Conservation (phyloP, 2,797 vertebrate species). For the Amphiprion clarkii region DNA sequence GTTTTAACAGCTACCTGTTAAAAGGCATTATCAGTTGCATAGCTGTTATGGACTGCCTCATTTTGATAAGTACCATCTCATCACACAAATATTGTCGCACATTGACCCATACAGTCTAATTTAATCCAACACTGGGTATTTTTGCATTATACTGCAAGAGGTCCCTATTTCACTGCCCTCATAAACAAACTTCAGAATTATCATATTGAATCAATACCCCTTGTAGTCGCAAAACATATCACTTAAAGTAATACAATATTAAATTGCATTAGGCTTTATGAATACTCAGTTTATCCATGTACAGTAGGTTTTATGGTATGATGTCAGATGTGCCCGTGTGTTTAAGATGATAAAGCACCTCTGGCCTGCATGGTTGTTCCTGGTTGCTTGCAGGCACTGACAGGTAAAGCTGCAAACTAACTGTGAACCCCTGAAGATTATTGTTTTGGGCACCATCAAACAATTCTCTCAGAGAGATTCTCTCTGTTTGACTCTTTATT, state of each 20-base stretch:
- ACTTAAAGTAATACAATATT: not conserved
- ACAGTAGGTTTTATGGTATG: no score
- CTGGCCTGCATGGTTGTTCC: not conserved
- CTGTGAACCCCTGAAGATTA: not conserved
- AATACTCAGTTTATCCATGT: not conserved
- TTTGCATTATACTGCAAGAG: not conserved
- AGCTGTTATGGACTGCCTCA: not conserved
- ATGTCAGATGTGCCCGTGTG: not conserved
- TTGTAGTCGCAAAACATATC: not conserved
- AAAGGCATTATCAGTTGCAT: constrained; percentile 3
- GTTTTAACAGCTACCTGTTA: not conserved
- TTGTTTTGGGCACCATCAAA: not conserved
- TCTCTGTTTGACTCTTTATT: no score
- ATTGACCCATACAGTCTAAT: not conserved
- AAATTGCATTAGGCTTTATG: not conserved
- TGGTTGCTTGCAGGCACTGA: no score
- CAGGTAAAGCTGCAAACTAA: no score
- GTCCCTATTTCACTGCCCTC: not conserved
- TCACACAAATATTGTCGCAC: not conserved
- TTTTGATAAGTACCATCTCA: constrained; percentile 1
- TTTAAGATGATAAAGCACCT: not conserved
- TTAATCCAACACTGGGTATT: not conserved
- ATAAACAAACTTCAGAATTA: not conserved
- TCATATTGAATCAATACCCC: not conserved
- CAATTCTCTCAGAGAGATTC: no score